phyloP scores from a whole-genome alignment of 2,113 vertebrate species.

The Pygoscelis adeliae region DNA sequence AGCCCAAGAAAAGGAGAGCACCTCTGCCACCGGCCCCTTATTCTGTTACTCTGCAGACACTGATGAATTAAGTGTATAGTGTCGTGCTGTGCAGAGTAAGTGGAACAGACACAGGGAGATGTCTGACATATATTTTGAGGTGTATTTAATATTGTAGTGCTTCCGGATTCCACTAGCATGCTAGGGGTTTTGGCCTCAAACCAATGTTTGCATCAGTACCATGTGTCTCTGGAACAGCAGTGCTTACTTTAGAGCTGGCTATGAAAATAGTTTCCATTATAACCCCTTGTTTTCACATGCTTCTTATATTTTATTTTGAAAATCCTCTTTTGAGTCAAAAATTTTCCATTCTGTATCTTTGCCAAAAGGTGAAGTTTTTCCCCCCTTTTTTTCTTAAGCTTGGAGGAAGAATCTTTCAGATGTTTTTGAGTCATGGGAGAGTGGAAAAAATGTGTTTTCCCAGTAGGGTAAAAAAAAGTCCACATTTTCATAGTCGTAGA shows the following conservation, averaged over 20 bases:
- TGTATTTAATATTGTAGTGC: conserved; percentile 38
- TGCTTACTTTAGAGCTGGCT: conserved; percentile 52
- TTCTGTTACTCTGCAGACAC: not conserved
- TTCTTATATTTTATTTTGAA: conserved; percentile 36
- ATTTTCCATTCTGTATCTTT: conserved; percentile 50
- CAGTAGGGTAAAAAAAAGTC: not conserved
- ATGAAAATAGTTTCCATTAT: conserved; percentile 61
- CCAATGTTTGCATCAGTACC: conserved; percentile 58
- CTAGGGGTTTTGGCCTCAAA: conserved; percentile 45
- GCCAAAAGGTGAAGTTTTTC: conserved; percentile 31
- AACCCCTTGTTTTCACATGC: conserved; percentile 54
- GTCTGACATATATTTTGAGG: conserved; percentile 52
- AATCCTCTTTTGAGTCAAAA: conserved; percentile 42
- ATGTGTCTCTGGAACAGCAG: conserved; percentile 50
- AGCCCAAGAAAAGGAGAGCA: not conserved
- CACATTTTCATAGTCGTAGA: not conserved
- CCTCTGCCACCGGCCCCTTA: not conserved
- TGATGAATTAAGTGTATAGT: not conserved
- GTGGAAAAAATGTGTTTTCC: conserved; percentile 42
- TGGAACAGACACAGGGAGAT: conserved; percentile 18
- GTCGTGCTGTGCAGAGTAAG: not conserved
- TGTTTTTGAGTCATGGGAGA: conserved; percentile 34
- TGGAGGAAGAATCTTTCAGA: conserved; percentile 21
- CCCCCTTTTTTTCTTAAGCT: not conserved
- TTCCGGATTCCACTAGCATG: conserved; percentile 49